Conservation (phyloP, 2,113 vertebrate genomes). For the Chaetura pelagica region DNA sequence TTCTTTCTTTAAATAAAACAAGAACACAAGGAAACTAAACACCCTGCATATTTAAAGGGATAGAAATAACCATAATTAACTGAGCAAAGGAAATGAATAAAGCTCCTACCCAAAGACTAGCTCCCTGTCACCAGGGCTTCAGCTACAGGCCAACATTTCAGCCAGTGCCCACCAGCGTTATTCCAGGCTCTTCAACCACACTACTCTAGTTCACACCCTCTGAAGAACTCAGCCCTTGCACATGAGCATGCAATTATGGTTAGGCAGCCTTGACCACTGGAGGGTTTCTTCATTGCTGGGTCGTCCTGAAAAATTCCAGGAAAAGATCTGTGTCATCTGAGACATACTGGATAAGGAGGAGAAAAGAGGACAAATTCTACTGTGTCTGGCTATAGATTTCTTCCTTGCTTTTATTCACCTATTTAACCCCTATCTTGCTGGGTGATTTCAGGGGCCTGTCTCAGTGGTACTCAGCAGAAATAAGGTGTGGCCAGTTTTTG, state of each 20-base stretch:
- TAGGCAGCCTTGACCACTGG: not conserved
- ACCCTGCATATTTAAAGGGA: not conserved
- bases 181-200: not conserved
- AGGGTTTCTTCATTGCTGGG: not conserved
- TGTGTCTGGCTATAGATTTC: not conserved
- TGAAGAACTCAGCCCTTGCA: not conserved
- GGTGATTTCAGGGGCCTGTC: not conserved
- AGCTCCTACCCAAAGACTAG: not conserved
- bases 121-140: not conserved
- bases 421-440: fast-evolving
- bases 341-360: not conserved
- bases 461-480: not conserved
- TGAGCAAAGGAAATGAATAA: not conserved
- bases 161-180: not conserved
- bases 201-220: not conserved
- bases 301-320: not conserved
- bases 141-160: not conserved
- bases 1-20: not conserved
- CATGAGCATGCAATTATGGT: not conserved
- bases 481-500: not conserved
- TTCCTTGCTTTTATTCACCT: not conserved
- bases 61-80: not conserved
- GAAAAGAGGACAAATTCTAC: not conserved
- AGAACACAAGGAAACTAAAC: not conserved
- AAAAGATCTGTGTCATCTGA: not conserved